Evolutionary conservation across 2,113 vertebrate genomes (phyloP), one percentile per base, ranked within the genome.

Genomic region (Cynoglossus semilaevis): DNA sequence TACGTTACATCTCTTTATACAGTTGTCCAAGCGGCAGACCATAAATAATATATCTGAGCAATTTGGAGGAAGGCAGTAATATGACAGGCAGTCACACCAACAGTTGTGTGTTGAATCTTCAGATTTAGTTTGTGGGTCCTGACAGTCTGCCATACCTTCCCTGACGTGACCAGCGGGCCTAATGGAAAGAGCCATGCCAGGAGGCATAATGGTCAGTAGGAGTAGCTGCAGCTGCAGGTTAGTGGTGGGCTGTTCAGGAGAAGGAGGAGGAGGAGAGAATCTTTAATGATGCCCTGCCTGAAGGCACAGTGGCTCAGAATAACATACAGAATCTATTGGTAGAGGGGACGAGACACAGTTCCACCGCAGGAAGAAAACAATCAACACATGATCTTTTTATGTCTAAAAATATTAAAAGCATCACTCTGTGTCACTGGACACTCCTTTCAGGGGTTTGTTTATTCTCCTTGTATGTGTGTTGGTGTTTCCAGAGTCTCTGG

Each of bases 101-200:
- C 52, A 16, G 4, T 19, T 7, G 61, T 62, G 52, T 62, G 63
- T 57, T 63, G 59, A 76, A 80, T 74, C 52, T 49, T 65, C 62
- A 80, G 65, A 17, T 65, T 50, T 42, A 62, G 43, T n/a, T 74
- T 52, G 68, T 63, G 67, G 17, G 52, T 5, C 29, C 56, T 84
- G 87, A 85, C 87, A 87, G 73, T 53, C 1, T 61, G 76, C 79
- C 80, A 9, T 76, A 87, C 88, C 87, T 79, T 84, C 83, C 67
- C 74, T 86, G 68, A 84, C n/a, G 0, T 74, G 80, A 17, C 68
- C 80, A 16, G 59, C 67, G n/a, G 75, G 56, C 66, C 81, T 56
- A 18, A 80, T 6, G 1, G 83, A 11, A 10, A 76, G 41, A 58
- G 36, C 40, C 13, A 50, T 55, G 74, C 55, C 61, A 43, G 58